phyloP scores from a whole-genome alignment of 2,888 invertebrate species.

The Punctoribates punctum region DNA sequence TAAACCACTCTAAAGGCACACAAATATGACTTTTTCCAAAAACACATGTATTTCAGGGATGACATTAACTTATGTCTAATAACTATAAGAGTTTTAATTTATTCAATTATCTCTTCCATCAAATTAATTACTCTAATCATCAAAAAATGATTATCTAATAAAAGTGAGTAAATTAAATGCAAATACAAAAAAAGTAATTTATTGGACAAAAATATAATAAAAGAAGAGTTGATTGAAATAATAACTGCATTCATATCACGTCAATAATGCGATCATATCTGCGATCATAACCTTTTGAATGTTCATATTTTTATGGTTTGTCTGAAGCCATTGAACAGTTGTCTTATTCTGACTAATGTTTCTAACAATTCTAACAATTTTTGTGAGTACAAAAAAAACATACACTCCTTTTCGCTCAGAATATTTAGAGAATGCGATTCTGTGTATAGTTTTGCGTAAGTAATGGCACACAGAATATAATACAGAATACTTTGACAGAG shows the following conservation, averaged over 20 bases:
- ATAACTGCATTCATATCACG: background rate
- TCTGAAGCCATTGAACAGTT: background rate
- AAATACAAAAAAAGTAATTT: background rate
- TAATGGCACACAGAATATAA: background rate
- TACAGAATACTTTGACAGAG: background rate
- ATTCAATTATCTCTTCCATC: background rate
- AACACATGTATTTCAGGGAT: background rate
- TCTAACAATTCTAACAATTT: too few species aligned
- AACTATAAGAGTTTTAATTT: background rate
- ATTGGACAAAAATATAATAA: background rate
- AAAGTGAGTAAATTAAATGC: background rate
- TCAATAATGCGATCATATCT: background rate
- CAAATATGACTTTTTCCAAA: background rate
- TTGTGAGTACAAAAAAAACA: too few species aligned
- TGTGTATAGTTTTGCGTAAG: background rate
- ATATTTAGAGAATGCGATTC: background rate
- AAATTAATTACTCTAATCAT: background rate
- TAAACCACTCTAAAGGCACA: too few species aligned
- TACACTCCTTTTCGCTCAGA: background rate
- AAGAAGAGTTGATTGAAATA: background rate
- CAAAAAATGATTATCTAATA: background rate
- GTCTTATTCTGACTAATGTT: slow-evolving; percentile 3
- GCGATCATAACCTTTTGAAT: background rate
- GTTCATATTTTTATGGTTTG: background rate
- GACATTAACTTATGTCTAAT: too few species aligned